Evolutionary conservation across 2,797 vertebrate genomes (phyloP), one percentile per base, ranked within the genome.

Genomic region (Hippopotamyrus pictus): DNA sequence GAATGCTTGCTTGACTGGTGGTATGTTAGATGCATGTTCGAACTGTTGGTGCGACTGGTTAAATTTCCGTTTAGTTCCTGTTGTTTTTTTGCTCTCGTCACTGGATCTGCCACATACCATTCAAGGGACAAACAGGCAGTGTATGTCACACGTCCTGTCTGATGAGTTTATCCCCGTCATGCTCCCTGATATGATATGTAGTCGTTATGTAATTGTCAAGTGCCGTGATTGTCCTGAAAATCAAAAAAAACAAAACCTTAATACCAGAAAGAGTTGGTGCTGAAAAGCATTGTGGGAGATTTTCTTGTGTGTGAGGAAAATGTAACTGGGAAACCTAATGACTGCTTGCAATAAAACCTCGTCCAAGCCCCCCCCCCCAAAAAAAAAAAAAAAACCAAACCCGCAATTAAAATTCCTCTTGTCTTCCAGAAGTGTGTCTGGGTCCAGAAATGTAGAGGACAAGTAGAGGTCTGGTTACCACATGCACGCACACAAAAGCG

Each of bases 381-480:
- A 1, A 53, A 51, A 3, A 69, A 33, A 17, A 89, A 89, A 48
- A 93, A n/a, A 90, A 73, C 88, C 44, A 87, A 88, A 89, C 88
- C 88, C 79, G 89, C 53, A 92, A 93, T 93, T 92, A 91, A 93
- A 92, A 93, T 93, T 92, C 91, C 91, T 93, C 59, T 19, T 22
- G 86, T 92, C 90, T 91, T 92, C 92, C 88, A 88, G 29, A 2
- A 51, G 14, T 90, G 73, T 33, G 50, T 87, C 54, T 14, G 86
- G 90, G 88, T 90, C 89, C 65, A 14, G 57, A 51, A 79, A 53
- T n/a, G 25, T 84, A 73, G 33, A 46, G 53, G 54, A 59, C 25
- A 46, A 62, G 85, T 6, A 17, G 50, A 12, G 37, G 19, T 87
- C 54, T 86, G 85, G 50, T 57, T 57, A 54, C 50, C n/a, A 41